Evolutionary conservation across 1,140 invertebrate genomes (phyloP), one percentile per base, ranked within the genome.

Genomic region (Chionoecetes opilio): DNA sequence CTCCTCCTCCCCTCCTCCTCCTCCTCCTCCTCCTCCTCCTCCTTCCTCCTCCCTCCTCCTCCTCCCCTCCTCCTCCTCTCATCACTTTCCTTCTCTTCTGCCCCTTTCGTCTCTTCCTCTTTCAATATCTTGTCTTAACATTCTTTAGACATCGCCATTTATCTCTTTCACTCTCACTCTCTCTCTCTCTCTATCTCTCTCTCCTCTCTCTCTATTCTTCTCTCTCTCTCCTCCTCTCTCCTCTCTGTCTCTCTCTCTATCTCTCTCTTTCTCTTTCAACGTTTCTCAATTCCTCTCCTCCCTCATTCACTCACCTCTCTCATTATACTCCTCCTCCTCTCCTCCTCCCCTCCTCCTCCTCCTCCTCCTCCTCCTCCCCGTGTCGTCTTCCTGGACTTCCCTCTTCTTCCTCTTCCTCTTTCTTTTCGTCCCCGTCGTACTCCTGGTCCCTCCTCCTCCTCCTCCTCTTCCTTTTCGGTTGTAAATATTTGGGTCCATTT

Each of bases 311-410:
- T 53, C 88, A 3, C 31, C 29, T 41, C 29, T 9, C 11, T 35
- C 35, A 6, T 41, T 29, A 17, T 53, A n/a, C 35, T 29, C 88
- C 37, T 41, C 38, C n/a, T 41, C 88, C 37, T 41, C 29, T 41
- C 88, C 21, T 53, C 88, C 88, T 41, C 88, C 37, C 85, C 85
- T 38, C 85, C 32, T 86, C 63, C 63, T n/a, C n/a, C 63, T 75
- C 63, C n/a, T n/a, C 84, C 84, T 29, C 29, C 32, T 38, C 32
- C 32, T 86, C 84, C n/a, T 29, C n/a, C 84, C 26, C 84, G 17
- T 38, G 6, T 26, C n/a, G 3, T 84, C 26, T 26, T 32, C 31
- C 82, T 84, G 3, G 6, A 6, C 31, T 32, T 84, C 82, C n/a
- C 84, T 86, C 84, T 26, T 29, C 35, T 2, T 86, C 32, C 2